Percentiles rank a stretch among this genome's conserved stretches.
Evolutionary conservation across 2,888 invertebrate genomes (phyloP).

Genomic region (Omphaloscelis lunosa): DNA sequence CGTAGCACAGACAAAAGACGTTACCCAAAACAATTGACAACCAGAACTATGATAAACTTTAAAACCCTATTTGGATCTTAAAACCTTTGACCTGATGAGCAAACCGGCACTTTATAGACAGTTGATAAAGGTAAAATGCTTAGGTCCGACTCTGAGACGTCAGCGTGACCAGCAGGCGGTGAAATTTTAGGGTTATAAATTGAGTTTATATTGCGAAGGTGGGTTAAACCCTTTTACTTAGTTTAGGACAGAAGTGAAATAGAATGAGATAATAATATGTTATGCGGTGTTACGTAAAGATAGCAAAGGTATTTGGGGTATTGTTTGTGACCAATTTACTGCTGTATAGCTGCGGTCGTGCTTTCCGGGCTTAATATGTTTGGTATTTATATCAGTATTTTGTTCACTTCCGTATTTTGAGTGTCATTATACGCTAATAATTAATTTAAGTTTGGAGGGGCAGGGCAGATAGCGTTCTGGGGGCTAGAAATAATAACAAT

Average conservation of each 20-base stretch:
- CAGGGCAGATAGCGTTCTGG: neutral
- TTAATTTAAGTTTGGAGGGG: neutral
- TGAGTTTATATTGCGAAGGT: conserved; percentile 9
- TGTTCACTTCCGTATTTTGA: neutral
- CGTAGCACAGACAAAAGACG: conserved; percentile 2
- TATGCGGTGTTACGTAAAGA: conserved; percentile 2
- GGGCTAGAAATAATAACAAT: neutral
- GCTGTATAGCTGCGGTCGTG: neutral
- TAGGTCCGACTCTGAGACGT: conserved; percentile 7
- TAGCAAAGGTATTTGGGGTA: neutral
- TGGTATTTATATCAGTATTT: neutral
- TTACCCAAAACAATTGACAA: conserved; percentile 1
- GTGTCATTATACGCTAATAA: neutral
- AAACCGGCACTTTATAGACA: conserved; percentile 10
- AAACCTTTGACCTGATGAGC: conserved; percentile 23
- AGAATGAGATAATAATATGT: neutral
- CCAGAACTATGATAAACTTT: conserved; percentile 27
- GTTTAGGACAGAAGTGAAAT: conserved; percentile 16
- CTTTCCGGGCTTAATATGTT: neutral
- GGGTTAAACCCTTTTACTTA: conserved; percentile 16
- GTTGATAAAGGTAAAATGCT: conserved; percentile 48
- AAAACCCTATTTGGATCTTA: conserved; percentile 31
- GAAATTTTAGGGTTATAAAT: conserved; percentile 33
- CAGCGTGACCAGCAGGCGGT: conserved; percentile 18
- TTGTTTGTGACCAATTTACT: neutral